A percentile compares a stretch with the other conserved stretches of the same genome.
phyloP scores from a whole-genome alignment of 2,797 vertebrate genomes.

The Cyclura pinguis region DNA sequence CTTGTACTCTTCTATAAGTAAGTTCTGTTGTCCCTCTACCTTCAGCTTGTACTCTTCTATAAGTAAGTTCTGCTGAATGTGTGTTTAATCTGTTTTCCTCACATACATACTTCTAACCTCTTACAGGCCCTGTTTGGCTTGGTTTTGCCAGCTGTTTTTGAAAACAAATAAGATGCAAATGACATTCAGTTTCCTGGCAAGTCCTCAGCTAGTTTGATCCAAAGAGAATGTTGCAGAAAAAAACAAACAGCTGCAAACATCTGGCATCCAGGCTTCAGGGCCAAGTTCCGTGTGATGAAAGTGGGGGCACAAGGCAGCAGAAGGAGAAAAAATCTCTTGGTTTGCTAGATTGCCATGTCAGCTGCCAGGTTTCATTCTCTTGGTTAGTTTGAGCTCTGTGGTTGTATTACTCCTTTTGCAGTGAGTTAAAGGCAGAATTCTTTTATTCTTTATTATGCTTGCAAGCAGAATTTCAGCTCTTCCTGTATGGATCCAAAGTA shows the following conservation, averaged over 20 bases:
- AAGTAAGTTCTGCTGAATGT: constrained; percentile 2
- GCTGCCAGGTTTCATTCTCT: background rate
- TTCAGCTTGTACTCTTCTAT: background rate
- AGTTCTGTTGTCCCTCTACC: background rate
- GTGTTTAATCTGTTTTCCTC: background rate
- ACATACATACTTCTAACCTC: constrained; percentile 6
- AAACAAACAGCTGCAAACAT: constrained; percentile 42
- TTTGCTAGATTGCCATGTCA: background rate
- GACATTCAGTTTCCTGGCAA: constrained; percentile 41
- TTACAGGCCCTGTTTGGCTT: constrained; percentile 14
- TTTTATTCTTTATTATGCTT: background rate
- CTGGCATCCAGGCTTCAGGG: constrained; percentile 33
- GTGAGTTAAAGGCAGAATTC: background rate
- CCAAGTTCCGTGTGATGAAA: constrained; percentile 9
- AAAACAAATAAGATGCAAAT: constrained; percentile 39
- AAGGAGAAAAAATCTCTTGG: background rate
- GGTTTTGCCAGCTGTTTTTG: constrained; percentile 42
- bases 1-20: background rate
- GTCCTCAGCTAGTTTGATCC: constrained; percentile 2
- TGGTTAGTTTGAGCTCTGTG: background rate
- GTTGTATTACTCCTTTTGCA: background rate
- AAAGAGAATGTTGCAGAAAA: constrained; percentile 15
- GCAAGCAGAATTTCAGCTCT: background rate
- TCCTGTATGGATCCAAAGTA: background rate
- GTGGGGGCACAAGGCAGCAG: background rate